A percentile compares a stretch with the other conserved stretches of the same genome.
phyloP scores from a whole-genome alignment of 2,113 vertebrate species.

The Pedionomus torquatus region DNA sequence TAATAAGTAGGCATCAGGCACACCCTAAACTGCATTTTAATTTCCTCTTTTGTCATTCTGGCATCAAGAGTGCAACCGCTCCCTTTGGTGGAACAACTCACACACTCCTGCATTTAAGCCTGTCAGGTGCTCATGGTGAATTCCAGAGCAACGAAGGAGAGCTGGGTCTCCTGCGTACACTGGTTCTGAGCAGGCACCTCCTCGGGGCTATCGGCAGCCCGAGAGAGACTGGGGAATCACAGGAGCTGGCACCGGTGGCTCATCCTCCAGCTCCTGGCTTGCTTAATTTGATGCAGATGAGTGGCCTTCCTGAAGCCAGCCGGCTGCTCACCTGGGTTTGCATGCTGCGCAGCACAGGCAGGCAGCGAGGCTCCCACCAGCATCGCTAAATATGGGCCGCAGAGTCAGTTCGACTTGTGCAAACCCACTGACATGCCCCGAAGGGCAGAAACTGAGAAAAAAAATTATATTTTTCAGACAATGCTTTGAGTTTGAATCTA shows the following conservation, averaged over 20 bases:
- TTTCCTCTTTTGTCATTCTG: background rate
- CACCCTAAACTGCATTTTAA: background rate
- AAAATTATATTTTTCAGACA: background rate
- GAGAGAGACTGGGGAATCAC: background rate
- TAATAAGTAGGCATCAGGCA: background rate
- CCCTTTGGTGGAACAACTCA: background rate
- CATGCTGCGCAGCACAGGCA: fast-evolving
- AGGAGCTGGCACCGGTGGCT: background rate
- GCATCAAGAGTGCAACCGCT: background rate
- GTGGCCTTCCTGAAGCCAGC: background rate
- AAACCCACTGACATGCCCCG: background rate
- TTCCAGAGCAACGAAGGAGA: fast-evolving
- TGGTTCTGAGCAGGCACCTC: background rate
- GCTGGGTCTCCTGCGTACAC: background rate
- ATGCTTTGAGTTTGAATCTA: background rate
- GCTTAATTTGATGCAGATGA: background rate
- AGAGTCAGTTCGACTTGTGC: background rate
- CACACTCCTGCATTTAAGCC: background rate
- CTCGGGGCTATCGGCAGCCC: background rate
- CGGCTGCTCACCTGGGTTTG: background rate
- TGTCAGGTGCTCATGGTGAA: background rate
- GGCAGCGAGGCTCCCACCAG: background rate
- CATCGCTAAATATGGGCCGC: fast-evolving
- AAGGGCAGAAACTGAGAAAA: background rate
- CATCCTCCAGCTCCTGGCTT: background rate